Conservation (phyloP, 2,888 invertebrate genomes). For the Sipha maydis region DNA sequence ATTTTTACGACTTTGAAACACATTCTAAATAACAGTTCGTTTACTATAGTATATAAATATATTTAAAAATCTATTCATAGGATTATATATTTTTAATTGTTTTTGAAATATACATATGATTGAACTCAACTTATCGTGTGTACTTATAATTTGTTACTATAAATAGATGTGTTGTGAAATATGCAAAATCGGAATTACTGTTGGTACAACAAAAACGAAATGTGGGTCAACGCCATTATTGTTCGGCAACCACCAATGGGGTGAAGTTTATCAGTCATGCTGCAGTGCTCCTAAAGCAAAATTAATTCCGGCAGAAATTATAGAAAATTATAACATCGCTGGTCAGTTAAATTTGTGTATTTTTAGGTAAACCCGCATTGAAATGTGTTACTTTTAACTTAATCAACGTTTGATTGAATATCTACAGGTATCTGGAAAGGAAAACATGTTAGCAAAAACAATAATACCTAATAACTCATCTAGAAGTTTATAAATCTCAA, state of each 20-base stretch:
- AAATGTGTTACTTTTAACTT: background rate
- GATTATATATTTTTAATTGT: no score
- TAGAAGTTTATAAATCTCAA: background rate
- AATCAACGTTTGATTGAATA: background rate
- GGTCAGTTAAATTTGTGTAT: constrained; percentile 22
- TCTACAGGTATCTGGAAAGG: no score
- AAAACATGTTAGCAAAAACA: no score
- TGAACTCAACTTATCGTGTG: no score
- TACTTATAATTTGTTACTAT: no score
- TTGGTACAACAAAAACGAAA: constrained; percentile 67
- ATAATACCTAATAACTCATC: no score
- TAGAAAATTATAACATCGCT: background rate
- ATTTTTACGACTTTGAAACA: no score
- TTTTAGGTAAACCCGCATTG: background rate
- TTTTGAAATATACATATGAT: no score
- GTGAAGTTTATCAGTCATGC: constrained; percentile 74
- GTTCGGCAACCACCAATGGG: constrained; percentile 71
- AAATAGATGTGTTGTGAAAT: constrained; percentile 74
- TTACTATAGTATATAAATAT: no score
- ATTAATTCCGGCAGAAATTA: background rate
- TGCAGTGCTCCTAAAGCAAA: constrained; percentile 68
- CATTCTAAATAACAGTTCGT: no score
- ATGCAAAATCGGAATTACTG: constrained; percentile 71
- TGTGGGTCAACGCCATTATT: constrained; percentile 68
- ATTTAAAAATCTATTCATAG: no score